A percentile compares a stretch with the other conserved stretches of the same genome.
phyloP scores from a whole-genome alignment of 2,797 vertebrate species.

The Ciconia nigra region DNA sequence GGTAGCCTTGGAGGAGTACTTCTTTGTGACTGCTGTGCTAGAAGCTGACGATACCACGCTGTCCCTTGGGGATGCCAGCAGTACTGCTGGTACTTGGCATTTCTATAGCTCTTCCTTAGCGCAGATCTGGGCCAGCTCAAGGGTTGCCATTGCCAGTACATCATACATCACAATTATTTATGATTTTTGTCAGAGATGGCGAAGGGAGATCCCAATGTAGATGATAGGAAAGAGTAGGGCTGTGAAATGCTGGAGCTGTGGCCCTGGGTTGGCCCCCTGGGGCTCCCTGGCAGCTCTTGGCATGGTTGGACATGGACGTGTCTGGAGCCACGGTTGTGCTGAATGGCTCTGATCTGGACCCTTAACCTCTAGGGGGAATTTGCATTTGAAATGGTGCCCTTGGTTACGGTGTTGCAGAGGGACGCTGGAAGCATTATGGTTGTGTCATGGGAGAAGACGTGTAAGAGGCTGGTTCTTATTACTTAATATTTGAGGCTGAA shows the following conservation, averaged over 20 bases:
- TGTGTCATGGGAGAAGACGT: fast-evolving
- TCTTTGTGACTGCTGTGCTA: background rate
- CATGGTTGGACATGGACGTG: fast-evolving
- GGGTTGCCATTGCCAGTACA: background rate
- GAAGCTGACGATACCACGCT: fast-evolving
- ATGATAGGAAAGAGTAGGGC: background rate
- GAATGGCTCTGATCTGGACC: background rate
- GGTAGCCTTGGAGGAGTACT: background rate
- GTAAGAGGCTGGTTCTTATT: background rate
- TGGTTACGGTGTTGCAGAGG: background rate
- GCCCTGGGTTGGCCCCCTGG: fast-evolving
- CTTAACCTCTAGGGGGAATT: background rate
- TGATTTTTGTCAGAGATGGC: background rate
- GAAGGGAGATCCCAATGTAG: background rate
- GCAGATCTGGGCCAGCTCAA: fast-evolving
- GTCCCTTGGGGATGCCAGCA: background rate
- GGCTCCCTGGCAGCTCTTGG: fast-evolving
- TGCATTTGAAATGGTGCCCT: fast-evolving
- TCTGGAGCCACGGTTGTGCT: fast-evolving
- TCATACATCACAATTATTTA: too few species aligned
- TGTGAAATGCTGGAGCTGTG: background rate
- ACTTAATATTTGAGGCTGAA: background rate
- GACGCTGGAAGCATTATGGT: background rate
- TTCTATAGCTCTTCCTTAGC: background rate
- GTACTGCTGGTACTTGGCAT: background rate